Base-by-base conservation (phyloP, 92 coral and sea anemone species). In the Siderastrea siderea region DNA sequence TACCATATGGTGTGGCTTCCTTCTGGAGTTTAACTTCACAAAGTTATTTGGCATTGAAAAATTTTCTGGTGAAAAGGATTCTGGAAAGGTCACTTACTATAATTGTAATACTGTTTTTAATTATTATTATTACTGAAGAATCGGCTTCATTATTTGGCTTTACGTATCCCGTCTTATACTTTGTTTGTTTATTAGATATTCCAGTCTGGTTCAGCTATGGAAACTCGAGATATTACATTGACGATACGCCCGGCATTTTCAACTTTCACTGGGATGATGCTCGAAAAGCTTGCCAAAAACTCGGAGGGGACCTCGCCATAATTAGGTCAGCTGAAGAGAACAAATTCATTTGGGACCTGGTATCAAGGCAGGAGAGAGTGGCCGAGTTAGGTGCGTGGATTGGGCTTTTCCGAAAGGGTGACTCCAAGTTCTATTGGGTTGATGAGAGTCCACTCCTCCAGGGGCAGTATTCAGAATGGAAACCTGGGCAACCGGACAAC, bases 231-330 rank as follows among this genome's bases (percentile, higher is more conserved):
- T 79, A 79, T 55, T 44, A 19, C 50, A 44, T 63, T 43, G 50
- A 43, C 6, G 57, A 79, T 38, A 46, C 16, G 38, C 38, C 38
- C 38, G 38, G 38, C 38, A 26, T 26, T 43, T 7, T 58, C 12
- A 79, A 73, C 50, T 10, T 12, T 38, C 26, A 58, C 5, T 79
- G 68, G 68, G 17, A 62, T 5, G 84, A 79, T 17, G 84, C 84
- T 38, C 54, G 44, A 45, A 79, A 60, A 48, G 17, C 10, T 10
- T 79, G 84, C 70, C 74, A 9, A 26, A 48, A 63, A 6, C 54
- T 79, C 1, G 84, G 84, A 79, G 84, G 51, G 11, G 74, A 61
- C 74, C 73, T 79, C 6, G 84, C 53, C 12, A 79, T 4, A 46
- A 79, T 79, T 50, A 57, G 47, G 47, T 61, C 84, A 19, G 49